Conservation (phyloP, 2,888 invertebrate species). For the Sicus ferrugineus region DNA sequence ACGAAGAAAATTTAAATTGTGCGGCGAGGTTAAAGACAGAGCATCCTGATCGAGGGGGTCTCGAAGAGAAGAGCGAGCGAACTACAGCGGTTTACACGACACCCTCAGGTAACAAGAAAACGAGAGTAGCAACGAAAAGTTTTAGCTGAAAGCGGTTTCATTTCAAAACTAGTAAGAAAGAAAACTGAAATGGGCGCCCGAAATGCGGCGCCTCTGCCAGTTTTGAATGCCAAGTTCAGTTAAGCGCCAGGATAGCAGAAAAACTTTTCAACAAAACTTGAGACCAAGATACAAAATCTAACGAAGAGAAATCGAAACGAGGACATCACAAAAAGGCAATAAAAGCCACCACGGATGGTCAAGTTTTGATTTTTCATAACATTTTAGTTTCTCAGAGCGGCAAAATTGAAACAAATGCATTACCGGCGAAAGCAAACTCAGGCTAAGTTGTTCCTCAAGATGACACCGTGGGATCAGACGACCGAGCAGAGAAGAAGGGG, state of each 20-base stretch:
- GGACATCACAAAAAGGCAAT: background rate
- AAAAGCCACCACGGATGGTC: background rate
- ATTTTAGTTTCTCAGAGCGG: constrained; percentile 6
- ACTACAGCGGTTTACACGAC: too few species aligned
- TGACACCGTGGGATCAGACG: background rate
- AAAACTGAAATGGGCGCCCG: too few species aligned
- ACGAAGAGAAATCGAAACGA: background rate
- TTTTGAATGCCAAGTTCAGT: constrained; percentile 28
- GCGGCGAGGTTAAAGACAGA: too few species aligned
- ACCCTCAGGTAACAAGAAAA: too few species aligned
- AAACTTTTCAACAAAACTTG: constrained; percentile 1
- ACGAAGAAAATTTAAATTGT: too few species aligned
- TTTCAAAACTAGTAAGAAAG: too few species aligned
- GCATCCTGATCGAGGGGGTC: too few species aligned
- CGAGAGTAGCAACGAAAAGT: too few species aligned
- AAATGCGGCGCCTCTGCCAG: too few species aligned
- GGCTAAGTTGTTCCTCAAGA: constrained; percentile 7
- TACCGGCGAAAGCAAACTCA: constrained; percentile 19
- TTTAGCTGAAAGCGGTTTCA: too few species aligned
- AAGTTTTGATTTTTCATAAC: constrained; percentile 21
- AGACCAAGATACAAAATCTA: background rate
- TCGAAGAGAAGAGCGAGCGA: too few species aligned
- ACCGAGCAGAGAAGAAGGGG: background rate
- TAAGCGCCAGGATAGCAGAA: background rate
- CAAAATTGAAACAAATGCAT: constrained; percentile 22